Base-by-base conservation (phyloP, 2,797 vertebrate species). In the Spinibarbus caldwelli region DNA sequence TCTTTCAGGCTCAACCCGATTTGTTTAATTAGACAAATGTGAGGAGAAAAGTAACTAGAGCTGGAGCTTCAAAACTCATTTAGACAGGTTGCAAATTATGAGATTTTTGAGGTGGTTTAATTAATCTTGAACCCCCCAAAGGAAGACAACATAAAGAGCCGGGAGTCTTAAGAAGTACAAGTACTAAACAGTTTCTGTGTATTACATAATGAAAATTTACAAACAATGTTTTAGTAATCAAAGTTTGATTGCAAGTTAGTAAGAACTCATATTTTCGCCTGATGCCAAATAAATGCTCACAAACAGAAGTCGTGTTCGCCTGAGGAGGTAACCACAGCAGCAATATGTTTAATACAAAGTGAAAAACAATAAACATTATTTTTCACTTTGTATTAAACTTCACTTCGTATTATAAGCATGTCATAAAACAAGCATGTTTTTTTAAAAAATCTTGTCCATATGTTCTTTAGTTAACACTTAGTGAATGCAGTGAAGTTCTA, bases 1-100 rank as follows among this genome's bases (percentile, higher is more conserved):
- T n/a, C n/a, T n/a, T n/a, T 54, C 38, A 41, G 23, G 10, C 31
- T 83, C n/a, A 2, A 31, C 19, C 43, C 5, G 34, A 66, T 31
- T n/a, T 36, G n/a, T 66, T 71, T 23, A 54, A 62, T 80, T 43
- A 71, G 66, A 64, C 41, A 14, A 75, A 66, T n/a, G n/a, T n/a
- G n/a, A 78, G 12, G n/a, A 17, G 68, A 75, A 79, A 49, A 68
- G 67, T n/a, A 38, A 14, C 0, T 31, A 52, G 26, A 73, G 14
- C 70, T 19, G 2, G 47, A 73, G 72, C 34, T 70, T 23, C 12
- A 59, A 17, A 76, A 17, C 21, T 77, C 0, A 54, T 71, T 47
- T 49, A 68, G 47, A 54, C 6, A 0, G 26, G 21, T 15, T 45
- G 2, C 29, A 85, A 54, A 36, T 36, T 38, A 71, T 21, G 68